A percentile compares a stretch with the other conserved stretches of the same genome.
These are phyloP conservation scores for Ibycter americanus DNA, from an alignment of 2,797 vertebrate species.

Conservation along the genomic window DNA sequence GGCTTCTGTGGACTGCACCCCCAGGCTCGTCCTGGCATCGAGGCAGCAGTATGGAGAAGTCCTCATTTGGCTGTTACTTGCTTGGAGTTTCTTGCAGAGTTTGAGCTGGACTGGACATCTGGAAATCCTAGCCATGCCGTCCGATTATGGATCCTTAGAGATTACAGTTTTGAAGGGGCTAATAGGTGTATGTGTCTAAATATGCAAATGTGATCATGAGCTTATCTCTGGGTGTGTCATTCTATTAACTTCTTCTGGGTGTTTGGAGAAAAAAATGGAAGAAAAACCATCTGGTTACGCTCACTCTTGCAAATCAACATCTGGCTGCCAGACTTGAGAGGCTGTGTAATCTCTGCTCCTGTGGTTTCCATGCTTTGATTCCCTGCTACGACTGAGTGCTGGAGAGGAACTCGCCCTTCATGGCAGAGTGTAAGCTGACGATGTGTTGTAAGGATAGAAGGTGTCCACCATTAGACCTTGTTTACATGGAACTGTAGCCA, in stretches of 20 bases:
- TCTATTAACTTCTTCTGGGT: neutral
- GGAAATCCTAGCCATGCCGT: neutral
- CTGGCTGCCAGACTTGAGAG: slow-evolving; percentile 24
- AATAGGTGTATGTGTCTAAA: neutral
- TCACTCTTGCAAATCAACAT: neutral
- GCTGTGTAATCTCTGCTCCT: neutral
- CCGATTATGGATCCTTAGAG: neutral
- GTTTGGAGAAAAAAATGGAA: neutral
- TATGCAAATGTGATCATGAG: neutral
- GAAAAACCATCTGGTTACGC: neutral
- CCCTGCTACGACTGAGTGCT: fast-evolving
- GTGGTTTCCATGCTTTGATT: slow-evolving; percentile 31
- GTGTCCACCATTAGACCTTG: neutral
- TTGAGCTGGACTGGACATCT: neutral
- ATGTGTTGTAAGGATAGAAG: neutral
- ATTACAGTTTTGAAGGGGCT: neutral
- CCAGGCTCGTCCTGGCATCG: neutral
- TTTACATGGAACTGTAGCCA: neutral
- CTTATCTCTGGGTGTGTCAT: neutral
- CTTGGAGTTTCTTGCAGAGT: neutral
- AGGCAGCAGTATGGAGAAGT: neutral
- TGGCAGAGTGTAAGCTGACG: neutral
- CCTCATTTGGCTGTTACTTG: neutral
- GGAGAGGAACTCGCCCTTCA: neutral
- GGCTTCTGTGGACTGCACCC: neutral